Conservation (phyloP, 2,797 vertebrate genomes). For the Triplophysa bombifrons region DNA sequence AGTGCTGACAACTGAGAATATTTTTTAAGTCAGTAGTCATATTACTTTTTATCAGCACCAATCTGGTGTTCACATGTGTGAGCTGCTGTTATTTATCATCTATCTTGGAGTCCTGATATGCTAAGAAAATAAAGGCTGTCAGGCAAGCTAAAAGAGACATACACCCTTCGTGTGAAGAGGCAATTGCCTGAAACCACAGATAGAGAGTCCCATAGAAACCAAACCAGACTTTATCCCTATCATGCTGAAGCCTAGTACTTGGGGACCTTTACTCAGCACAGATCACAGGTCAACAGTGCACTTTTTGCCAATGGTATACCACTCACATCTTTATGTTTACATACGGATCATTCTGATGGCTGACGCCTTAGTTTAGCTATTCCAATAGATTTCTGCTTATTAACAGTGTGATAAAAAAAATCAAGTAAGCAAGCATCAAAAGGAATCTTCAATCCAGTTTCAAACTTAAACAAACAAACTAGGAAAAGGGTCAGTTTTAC, state of each 20-base stretch:
- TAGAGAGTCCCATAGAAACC: not conserved
- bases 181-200: conserved; percentile 9
- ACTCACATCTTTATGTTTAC: not conserved
- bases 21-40: not conserved
- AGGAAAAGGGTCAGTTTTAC: no score
- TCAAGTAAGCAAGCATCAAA: not conserved
- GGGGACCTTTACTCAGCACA: conserved; percentile 9
- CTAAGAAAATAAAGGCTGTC: conserved; percentile 2
- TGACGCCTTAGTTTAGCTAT: not conserved
- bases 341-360: not conserved
- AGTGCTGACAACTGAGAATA: conserved; percentile 4
- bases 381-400: not conserved
- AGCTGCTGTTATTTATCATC: not conserved
- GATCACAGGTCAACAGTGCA: conserved; percentile 19
- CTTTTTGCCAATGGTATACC: not conserved
- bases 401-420: not conserved
- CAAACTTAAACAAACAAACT: no score
- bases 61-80: conserved; percentile 1
- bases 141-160: conserved; percentile 24
- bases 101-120: not conserved
- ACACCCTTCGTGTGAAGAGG: conserved; percentile 19
- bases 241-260: conserved; percentile 23
- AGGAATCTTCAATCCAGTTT: not conserved
- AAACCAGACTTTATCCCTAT: conserved; percentile 13
- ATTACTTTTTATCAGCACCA: conserved; percentile 4